Conservation (phyloP, 2,113 vertebrate species). For the Nyctereutes procyonoides region DNA sequence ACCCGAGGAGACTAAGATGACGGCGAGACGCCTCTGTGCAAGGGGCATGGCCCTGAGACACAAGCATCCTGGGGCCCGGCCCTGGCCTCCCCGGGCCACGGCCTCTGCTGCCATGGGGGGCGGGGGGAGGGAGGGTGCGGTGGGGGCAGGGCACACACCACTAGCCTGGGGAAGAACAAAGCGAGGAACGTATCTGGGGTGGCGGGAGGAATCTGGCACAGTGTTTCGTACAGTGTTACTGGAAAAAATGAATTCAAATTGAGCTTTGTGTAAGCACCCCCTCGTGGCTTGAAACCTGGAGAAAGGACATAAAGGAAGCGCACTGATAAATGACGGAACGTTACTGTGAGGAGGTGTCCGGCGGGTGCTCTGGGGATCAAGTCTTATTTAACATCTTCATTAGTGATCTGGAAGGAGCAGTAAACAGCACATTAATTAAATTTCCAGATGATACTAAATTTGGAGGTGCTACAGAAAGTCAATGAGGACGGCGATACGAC, state of each 20-base stretch:
- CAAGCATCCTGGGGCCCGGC: not conserved
- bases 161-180: not conserved
- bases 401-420: constrained; percentile 84
- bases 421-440: constrained; percentile 86
- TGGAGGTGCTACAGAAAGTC: constrained; percentile 81
- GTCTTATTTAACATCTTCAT: constrained; percentile 85
- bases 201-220: constrained; percentile 40
- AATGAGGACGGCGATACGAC: not conserved
- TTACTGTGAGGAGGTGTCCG: constrained; percentile 74
- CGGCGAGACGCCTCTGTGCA: no score
- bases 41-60: not conserved
- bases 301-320: constrained; percentile 78
- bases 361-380: constrained; percentile 76
- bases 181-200: not conserved
- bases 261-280: constrained; percentile 82
- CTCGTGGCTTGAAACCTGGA: constrained; percentile 79
- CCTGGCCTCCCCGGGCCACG: rapidly evolving
- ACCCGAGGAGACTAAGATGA: rapidly evolving
- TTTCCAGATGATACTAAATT: constrained; percentile 81
- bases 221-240: constrained; percentile 78
- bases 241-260: constrained; percentile 85
- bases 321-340: constrained; percentile 72
- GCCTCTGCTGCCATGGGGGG: rapidly evolving
- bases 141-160: not conserved
- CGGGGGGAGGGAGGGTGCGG: not conserved